Conservation (phyloP, 2,797 vertebrate genomes). For the Distichodus sexfasciatus region DNA sequence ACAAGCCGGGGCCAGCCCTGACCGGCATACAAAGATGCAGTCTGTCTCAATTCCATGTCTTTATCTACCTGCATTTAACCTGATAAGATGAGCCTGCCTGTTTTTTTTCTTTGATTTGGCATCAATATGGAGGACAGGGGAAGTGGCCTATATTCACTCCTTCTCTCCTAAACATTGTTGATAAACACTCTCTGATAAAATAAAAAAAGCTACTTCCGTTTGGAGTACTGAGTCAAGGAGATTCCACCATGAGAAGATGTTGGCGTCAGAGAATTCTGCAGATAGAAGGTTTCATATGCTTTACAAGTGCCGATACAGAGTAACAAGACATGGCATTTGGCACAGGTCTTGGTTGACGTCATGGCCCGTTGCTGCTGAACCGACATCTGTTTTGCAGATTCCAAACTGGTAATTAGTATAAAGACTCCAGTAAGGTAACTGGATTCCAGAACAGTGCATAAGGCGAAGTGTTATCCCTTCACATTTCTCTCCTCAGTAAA, state of each 20-base stretch:
- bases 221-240: slow-evolving; percentile 14
- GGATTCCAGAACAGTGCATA: no score
- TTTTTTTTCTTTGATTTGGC: slow-evolving; percentile 65
- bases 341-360: no score
- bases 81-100: slow-evolving; percentile 69
- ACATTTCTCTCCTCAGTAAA: slow-evolving; percentile 32
- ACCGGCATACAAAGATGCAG: slow-evolving; percentile 69
- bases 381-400: slow-evolving; percentile 3
- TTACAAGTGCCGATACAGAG: not conserved
- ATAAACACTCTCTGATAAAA: slow-evolving; percentile 35
- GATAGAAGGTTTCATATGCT: slow-evolving; percentile 31
- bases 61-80: slow-evolving; percentile 65
- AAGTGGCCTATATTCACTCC: slow-evolving; percentile 39
- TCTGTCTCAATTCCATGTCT: slow-evolving; percentile 68
- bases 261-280: slow-evolving; percentile 55
- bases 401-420: not conserved
- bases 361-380: no score
- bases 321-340: slow-evolving; percentile 14
- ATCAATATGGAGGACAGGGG: slow-evolving; percentile 61
- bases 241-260: slow-evolving; percentile 13
- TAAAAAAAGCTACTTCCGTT: slow-evolving; percentile 23
- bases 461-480: no score
- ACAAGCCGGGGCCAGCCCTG: slow-evolving; percentile 61
- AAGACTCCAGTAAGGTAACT: no score
- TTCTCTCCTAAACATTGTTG: no score